A percentile compares a stretch with the other conserved stretches of the same genome.
Conservation (phyloP, 2,888 invertebrate species). For the Strigamia transsilvanica region DNA sequence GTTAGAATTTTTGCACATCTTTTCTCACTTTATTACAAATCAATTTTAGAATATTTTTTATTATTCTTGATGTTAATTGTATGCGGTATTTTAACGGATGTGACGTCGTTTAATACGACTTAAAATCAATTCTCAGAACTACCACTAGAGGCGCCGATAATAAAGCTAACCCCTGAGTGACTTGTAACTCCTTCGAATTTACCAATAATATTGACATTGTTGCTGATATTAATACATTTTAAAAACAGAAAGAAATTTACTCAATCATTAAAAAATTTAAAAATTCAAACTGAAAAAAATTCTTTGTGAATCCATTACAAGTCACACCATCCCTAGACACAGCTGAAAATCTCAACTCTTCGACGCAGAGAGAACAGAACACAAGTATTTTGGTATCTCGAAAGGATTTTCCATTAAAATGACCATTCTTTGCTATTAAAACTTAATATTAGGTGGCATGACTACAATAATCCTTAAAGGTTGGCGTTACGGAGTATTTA, state of each 20-base stretch:
- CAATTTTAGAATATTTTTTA: neutral
- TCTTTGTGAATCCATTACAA: no score
- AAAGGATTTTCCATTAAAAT: neutral
- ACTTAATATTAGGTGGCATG: neutral
- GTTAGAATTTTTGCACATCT: neutral
- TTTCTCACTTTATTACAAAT: neutral
- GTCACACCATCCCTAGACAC: no score
- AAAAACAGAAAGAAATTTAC: no score
- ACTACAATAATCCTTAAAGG: constrained; percentile 61
- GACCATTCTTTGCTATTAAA: neutral
- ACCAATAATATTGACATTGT: no score
- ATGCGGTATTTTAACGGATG: constrained; percentile 13
- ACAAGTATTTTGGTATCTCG: no score
- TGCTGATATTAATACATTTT: no score
- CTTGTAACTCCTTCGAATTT: neutral
- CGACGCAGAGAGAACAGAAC: no score
- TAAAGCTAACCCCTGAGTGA: neutral
- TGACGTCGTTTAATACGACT: neutral
- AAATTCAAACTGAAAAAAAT: no score
- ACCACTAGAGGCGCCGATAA: neutral
- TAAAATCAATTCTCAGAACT: neutral
- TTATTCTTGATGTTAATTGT: neutral
- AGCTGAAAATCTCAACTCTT: no score
- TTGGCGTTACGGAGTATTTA: constrained; percentile 69
- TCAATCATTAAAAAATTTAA: no score